Percentiles rank a stretch among this genome's conserved stretches.
phyloP scores from a whole-genome alignment of 1,140 invertebrate genomes.

The Odontomachus brunneus region DNA sequence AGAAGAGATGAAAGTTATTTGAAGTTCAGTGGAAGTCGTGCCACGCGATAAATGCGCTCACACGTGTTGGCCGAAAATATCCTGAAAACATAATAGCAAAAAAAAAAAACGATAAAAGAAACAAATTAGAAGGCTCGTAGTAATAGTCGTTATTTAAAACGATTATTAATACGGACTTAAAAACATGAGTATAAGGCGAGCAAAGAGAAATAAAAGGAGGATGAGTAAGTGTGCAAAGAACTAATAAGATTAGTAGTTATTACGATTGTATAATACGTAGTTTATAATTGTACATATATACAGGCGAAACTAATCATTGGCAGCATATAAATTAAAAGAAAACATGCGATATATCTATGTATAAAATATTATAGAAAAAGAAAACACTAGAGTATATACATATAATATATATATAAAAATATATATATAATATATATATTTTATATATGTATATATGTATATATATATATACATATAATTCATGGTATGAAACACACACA shows the following conservation, averaged over 20 bases:
- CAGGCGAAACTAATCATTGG: conserved; percentile 75
- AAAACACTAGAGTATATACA: conserved; percentile 4
- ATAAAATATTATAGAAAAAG: conserved; percentile 75
- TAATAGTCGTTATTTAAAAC: background rate
- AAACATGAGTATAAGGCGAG: background rate
- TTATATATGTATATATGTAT: no score
- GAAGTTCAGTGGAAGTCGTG: conserved; percentile 9
- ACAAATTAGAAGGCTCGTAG: background rate
- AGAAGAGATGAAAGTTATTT: conserved; percentile 48
- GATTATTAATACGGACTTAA: background rate
- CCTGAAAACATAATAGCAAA: conserved; percentile 51
- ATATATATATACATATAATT: no score
- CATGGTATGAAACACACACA: no score
- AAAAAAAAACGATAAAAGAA: conserved; percentile 23
- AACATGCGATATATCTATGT: conserved; percentile 79
- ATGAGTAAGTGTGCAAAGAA: conserved; percentile 64
- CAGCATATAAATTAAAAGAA: conserved; percentile 72
- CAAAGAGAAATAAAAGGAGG: conserved; percentile 1
- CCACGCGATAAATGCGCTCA: conserved; percentile 34
- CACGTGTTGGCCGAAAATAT: conserved; percentile 41
- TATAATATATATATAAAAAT: conserved; percentile 25
- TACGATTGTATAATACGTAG: conserved; percentile 82
- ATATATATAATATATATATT: no score
- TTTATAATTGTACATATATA: conserved; percentile 83
- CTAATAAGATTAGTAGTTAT: conserved; percentile 70